These are phyloP conservation scores for Erpornis zantholeuca DNA, from an alignment of 2,113 vertebrate genomes.

Conservation along the genomic window DNA sequence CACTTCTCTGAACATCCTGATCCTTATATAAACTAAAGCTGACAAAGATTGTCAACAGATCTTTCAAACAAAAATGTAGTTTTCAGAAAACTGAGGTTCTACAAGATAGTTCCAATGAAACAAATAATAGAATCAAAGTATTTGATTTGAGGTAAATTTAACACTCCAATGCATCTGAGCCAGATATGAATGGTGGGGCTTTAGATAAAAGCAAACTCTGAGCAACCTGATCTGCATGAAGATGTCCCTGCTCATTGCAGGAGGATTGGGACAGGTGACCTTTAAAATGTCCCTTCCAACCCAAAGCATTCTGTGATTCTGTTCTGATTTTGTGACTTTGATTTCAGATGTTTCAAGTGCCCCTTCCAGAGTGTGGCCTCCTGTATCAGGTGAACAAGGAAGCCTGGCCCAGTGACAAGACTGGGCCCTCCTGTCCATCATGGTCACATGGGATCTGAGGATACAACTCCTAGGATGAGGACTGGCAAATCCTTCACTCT, in stretches of 20 bases:
- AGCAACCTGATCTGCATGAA: neutral
- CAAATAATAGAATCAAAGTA: neutral
- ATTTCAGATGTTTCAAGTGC: neutral
- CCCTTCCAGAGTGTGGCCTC: neutral
- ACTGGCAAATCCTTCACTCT: neutral
- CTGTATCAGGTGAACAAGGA: neutral
- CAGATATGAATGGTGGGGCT: neutral
- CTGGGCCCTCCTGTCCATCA: neutral
- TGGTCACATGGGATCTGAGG: rapidly evolving
- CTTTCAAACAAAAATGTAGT: neutral
- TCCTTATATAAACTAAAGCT: neutral
- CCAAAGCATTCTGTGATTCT: neutral
- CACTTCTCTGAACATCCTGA: neutral
- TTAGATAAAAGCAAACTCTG: neutral
- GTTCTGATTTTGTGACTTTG: neutral
- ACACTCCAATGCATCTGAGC: neutral
- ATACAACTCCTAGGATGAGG: neutral
- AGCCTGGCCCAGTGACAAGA: neutral
- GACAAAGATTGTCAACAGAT: neutral
- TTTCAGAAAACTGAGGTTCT: neutral
- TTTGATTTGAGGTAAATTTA: neutral
- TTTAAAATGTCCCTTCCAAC: neutral
- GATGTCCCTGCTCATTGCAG: neutral
- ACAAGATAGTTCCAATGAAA: neutral
- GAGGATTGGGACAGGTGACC: neutral